Evolutionary conservation across 2,888 invertebrate genomes (phyloP), one percentile per base, ranked within the genome.

Genomic region (Calliopum simillimum): DNA sequence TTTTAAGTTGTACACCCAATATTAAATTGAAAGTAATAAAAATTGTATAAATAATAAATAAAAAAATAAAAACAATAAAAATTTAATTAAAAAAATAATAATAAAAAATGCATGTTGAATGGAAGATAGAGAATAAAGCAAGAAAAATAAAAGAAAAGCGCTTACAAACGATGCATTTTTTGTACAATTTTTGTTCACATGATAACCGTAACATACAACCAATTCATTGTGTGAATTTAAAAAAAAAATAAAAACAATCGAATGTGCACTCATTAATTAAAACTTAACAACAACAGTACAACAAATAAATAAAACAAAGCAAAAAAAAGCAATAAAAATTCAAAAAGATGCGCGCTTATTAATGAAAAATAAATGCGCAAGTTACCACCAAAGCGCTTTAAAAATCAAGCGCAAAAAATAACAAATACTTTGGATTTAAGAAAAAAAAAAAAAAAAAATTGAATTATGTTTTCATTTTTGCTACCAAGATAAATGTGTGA

Each of bases 241-340:
- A 25, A 25, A 25, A 3, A 25, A n/a, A n/a, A n/a, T n/a, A 33
- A 61, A 21, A 44, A 61, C 46, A 61, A 61, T 61, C 61, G 46
- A 61, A 61, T 61, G 61, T 67, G 69, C 33, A 62, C 49, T 55
- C 69, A 63, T 64, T 58, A 56, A 51, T 61, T 68, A 59, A n/a
- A 33, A 68, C 19, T 55, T 43, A 56, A 25, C 51, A 44, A 25
- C 53, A 66, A 53, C 33, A 64, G 19, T 21, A 19, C 62, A 33
- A 33, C 46, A 62, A 62, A 16, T 12, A 46, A 46, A 14, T 13
- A 44, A 11, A 51, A 41, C 8, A 66, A 43, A 66, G 55, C 13
- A 53, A 53, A 19, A 55, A 55, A 55, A n/a, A 43, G 19, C 51
- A 56, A 13, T 41, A 55, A 55, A 55, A 65, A 19, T 47, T 21